Percentiles rank a stretch among this genome's conserved stretches.
Evolutionary conservation across 2,888 invertebrate species (phyloP).

Genomic region (Lasioglossum marginatum): DNA sequence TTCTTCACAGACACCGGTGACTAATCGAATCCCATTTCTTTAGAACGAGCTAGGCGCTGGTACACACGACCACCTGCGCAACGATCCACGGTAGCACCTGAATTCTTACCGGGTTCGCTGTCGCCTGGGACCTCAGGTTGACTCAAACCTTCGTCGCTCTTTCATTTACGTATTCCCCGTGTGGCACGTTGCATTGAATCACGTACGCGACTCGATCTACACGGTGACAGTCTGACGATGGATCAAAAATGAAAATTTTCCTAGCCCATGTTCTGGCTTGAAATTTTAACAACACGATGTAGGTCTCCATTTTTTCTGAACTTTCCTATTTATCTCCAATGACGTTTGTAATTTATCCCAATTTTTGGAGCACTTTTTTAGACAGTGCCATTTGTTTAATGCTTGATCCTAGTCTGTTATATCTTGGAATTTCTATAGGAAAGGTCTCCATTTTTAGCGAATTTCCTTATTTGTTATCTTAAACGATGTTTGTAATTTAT

Average conservation of each 20-base stretch:
- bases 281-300: background rate
- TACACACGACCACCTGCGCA: constrained; percentile 63
- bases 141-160: constrained; percentile 56
- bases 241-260: background rate
- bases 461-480: background rate
- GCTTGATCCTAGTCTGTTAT: too few relatives aligned
- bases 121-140: constrained; percentile 57
- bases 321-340: background rate
- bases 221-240: constrained; percentile 49
- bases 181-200: constrained; percentile 73
- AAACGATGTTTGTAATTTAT: too few relatives aligned
- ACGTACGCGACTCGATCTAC: constrained; percentile 68
- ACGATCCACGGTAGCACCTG: constrained; percentile 45
- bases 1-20: constrained; percentile 68
- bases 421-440: too few relatives aligned
- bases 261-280: background rate
- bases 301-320: background rate
- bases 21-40: constrained; percentile 69
- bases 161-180: constrained; percentile 70
- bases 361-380: too few relatives aligned
- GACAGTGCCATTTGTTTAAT: too few relatives aligned
- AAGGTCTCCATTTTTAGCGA: background rate
- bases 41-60: constrained; percentile 33
- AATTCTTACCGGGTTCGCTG: constrained; percentile 73
- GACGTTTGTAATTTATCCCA: too few relatives aligned